Conservation (phyloP, 2,113 vertebrate genomes). For the Nestor notabilis region DNA sequence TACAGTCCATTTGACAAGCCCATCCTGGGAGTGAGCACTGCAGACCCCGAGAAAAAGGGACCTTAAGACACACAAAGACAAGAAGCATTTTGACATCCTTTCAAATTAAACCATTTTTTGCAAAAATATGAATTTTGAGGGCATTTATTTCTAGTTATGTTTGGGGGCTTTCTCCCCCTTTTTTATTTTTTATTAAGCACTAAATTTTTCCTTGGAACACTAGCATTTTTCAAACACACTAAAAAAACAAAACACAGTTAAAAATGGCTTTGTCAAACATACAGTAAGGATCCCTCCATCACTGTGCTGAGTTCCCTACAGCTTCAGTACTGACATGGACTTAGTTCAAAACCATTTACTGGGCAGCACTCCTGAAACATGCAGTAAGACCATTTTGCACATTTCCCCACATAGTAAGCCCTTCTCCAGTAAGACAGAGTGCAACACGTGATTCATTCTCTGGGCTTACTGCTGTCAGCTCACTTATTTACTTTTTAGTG, state of each 20-base stretch:
- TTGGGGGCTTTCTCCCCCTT: fast-evolving
- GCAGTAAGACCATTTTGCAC: neutral
- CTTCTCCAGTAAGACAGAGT: neutral
- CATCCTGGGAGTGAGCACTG: fast-evolving
- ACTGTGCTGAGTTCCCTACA: neutral
- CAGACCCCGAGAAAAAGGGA: neutral
- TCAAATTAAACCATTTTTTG: neutral
- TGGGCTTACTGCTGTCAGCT: neutral
- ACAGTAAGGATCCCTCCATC: neutral
- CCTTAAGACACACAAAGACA: neutral
- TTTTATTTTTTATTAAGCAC: neutral
- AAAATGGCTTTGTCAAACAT: neutral
- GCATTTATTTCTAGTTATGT: neutral
- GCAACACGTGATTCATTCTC: neutral
- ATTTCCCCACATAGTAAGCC: neutral
- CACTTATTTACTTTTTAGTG: neutral
- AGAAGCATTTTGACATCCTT: neutral
- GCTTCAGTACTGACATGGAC: neutral
- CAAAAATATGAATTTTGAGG: neutral
- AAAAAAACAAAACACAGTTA: neutral
- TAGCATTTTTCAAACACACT: neutral
- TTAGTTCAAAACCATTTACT: neutral
- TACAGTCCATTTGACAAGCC: neutral
- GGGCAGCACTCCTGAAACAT: neutral
- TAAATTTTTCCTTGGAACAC: neutral